phyloP scores from a whole-genome alignment of 2,888 invertebrate genomes.

The Lithodes maja region DNA sequence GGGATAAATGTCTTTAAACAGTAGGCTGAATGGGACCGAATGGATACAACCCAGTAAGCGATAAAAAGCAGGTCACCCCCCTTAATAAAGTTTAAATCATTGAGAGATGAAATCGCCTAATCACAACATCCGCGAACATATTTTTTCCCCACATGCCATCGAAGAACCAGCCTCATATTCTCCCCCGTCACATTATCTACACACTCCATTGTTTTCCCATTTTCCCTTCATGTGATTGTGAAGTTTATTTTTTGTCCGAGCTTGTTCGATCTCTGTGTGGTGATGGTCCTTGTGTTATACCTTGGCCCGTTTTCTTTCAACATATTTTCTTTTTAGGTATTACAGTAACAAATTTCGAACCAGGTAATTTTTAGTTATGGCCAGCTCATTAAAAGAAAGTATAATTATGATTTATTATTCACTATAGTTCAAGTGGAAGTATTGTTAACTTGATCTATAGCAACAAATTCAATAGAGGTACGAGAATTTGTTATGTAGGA shows the following conservation, averaged over 20 bases:
- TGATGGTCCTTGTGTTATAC: conserved; percentile 34
- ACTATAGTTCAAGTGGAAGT: too few species aligned
- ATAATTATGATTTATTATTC: too few species aligned
- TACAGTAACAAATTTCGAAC: neutral
- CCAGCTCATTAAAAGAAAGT: too few species aligned
- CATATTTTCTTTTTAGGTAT: neutral
- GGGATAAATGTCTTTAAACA: too few species aligned
- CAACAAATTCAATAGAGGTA: too few species aligned
- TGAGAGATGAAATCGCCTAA: conserved; percentile 21
- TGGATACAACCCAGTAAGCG: too few species aligned
- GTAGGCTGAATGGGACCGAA: too few species aligned
- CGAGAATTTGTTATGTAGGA: too few species aligned
- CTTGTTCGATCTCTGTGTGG: conserved; percentile 38
- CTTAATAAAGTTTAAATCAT: conserved; percentile 41
- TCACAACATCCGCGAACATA: neutral
- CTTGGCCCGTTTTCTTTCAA: conserved; percentile 28
- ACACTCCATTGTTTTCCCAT: neutral
- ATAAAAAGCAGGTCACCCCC: too few species aligned
- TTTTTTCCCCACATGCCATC: too few species aligned
- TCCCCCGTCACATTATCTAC: neutral
- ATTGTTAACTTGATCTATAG: too few species aligned
- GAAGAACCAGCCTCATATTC: too few species aligned
- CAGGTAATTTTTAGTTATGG: neutral
- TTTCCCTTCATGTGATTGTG: conserved; percentile 21
- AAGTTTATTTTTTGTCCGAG: conserved; percentile 28